Evolutionary conservation across 2,113 vertebrate genomes (phyloP), one percentile per base, ranked within the genome.

Genomic region (Lethenteron camtschaticum): DNA sequence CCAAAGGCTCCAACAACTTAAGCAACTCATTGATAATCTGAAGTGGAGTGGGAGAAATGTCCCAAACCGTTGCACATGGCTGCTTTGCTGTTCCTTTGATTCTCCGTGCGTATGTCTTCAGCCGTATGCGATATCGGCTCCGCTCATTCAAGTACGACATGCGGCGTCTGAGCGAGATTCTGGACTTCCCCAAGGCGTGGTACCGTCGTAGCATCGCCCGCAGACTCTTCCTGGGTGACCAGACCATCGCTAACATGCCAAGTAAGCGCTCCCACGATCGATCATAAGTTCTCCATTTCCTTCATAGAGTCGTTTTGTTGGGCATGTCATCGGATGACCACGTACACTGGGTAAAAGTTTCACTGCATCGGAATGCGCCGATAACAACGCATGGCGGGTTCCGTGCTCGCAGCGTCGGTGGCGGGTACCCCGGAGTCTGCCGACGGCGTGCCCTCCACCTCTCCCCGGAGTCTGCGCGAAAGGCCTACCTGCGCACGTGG

Each of bases 91-190:
- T 41, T 41, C 3, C 6, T 41, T 7, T 41, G 41, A 41, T 41
- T 41, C 41, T 41, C 41, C 41, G 6, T 41, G 41, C 41, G 6
- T 41, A 41, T 41, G 41, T 41, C 6, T 41, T 68, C 74, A 99
- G 94, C 91, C 71, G 94, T 99, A 71, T 99, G 94, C 74, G 94
- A 99, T 78, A 99, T 99, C 70, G 94, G 94, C 57, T 99, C 94
- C 2, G 94, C 94, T 99, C 94, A 66, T 99, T 99, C 75, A 96
- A 96, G 74, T 99, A 96, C 0, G 94, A 99, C 76, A 99, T 99
- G 94, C 83, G 94, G 14, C 82, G 94, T 56, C 85, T 99, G 74
- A 95, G 92, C 72, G 94, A 99, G 80, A 99, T 99, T 77, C 79
- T 99, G 73, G 94, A 91, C 66, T 99, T 99, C 75, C 94, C 94